These are phyloP conservation scores for Matsumyia berberina DNA, from an alignment of 2,888 invertebrate species.

Conservation along the genomic window DNA sequence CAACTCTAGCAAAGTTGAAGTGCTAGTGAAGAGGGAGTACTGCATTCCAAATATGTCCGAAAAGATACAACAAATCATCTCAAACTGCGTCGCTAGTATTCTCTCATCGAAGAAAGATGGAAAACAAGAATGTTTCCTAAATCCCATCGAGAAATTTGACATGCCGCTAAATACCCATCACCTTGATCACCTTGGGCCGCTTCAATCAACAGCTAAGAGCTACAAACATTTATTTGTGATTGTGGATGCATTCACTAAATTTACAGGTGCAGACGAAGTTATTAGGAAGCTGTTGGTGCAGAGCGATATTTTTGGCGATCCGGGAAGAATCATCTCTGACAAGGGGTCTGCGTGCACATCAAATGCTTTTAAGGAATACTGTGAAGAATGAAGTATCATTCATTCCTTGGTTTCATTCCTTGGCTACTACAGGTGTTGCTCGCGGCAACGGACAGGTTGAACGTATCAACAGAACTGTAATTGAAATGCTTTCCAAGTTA, in stretches of 20 bases:
- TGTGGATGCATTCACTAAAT: constrained; percentile 50
- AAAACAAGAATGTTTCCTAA: constrained; percentile 73
- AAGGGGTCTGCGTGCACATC: constrained; percentile 37
- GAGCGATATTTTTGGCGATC: constrained; percentile 32
- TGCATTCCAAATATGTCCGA: constrained; percentile 14
- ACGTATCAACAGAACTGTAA: constrained; percentile 20
- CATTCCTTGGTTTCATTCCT: background rate
- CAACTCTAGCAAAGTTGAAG: constrained; percentile 13
- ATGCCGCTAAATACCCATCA: constrained; percentile 79
- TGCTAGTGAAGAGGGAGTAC: constrained; percentile 2
- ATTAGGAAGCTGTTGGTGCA: constrained; percentile 15
- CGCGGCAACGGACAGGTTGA: constrained; percentile 42
- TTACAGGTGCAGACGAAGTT: constrained; percentile 7
- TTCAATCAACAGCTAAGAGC: constrained; percentile 74
- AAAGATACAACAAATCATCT: constrained; percentile 20
- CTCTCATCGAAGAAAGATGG: constrained; percentile 18
- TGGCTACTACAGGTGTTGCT: constrained; percentile 8
- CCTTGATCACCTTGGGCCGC: constrained; percentile 80
- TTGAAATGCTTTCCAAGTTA: constrained; percentile 38
- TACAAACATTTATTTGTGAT: constrained; percentile 43
- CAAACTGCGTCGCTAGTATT: constrained; percentile 21
- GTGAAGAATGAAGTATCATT: background rate
- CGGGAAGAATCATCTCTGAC: constrained; percentile 26
- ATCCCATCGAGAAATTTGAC: constrained; percentile 79
- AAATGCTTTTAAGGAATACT: constrained; percentile 25